Evolutionary conservation across 2,797 vertebrate genomes (phyloP), one percentile per base, ranked within the genome.

Genomic region (Typhlichthys subterraneus): DNA sequence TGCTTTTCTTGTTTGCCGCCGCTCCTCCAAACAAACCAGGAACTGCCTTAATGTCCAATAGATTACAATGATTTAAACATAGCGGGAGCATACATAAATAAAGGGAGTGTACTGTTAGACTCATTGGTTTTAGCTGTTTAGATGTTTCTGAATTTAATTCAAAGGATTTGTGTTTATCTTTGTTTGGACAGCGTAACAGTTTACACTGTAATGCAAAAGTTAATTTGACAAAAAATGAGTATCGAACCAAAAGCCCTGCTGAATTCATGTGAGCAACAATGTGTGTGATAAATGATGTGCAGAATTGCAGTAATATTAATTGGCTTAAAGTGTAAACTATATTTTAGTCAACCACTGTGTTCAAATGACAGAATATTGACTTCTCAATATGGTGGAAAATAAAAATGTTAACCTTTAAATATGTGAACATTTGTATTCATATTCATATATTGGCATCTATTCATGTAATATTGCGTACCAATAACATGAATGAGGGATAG

Each of bases 1-100:
- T 53, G 45, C 67, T 65, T 58, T 76, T 52, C 45, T 38, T 52
- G 51, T 62, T 56, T 42, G 63, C 65, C n/a, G 4, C 14, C 14
- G n/a, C n/a, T 31, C 55, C 67, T 81, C 70, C 69, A 76, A 77
- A 75, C 48, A 47, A 78, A 78, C 73, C 57, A 61, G 50, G 70
- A 47, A 12, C 65, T 19, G 19, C 50, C 2, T 42, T 42, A 42
- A 42, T 42, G 38, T 42, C 5, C 38, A 42, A 42, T 42, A 42
- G 38, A 42, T 42, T 42, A 42, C 38, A 9, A 42, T 9, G 38
- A 42, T 42, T 42, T 42, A 8, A 60, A 57, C 49, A 61, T 63
- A 63, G 54, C 69, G 63, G 59, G 59, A 46, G 56, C 45, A 4
- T 8, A 19, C 23, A 29, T 29, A 29, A 29, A 64, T 67, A 73